Evolutionary conservation across 2,888 invertebrate species (phyloP).

Genomic region (Noctuana brunneofusca): DNA sequence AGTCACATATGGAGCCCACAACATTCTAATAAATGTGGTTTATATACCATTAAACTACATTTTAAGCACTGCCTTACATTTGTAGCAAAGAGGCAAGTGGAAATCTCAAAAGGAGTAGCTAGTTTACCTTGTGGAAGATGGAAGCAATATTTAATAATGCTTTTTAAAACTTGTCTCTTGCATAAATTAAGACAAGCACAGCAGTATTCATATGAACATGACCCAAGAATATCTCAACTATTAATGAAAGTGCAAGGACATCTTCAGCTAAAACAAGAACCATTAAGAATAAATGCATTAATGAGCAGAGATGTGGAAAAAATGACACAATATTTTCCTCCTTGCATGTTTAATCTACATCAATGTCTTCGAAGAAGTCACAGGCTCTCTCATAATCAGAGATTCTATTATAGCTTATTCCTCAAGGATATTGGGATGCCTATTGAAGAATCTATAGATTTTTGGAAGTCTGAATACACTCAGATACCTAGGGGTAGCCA

Average conservation of each 20-base stretch:
- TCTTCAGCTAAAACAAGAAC: conserved; percentile 18
- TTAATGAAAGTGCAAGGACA: conserved; percentile 50
- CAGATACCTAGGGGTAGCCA: conserved; percentile 69
- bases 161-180: conserved; percentile 73
- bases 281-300: conserved; percentile 44
- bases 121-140: conserved; percentile 81
- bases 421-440: conserved; percentile 88
- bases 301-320: conserved; percentile 67
- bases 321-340: conserved; percentile 77
- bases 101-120: conserved; percentile 77
- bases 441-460: conserved; percentile 83
- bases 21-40: conserved; percentile 53
- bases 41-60: conserved; percentile 67
- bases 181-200: conserved; percentile 55
- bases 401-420: conserved; percentile 86
- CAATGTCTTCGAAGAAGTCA: conserved; percentile 78
- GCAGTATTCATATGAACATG: conserved; percentile 52
- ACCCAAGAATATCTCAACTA: conserved; percentile 63
- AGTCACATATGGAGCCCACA: conserved; percentile 55
- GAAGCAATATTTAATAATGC: conserved; percentile 72
- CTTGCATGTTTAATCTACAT: conserved; percentile 86
- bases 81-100: conserved; percentile 77
- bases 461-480: conserved; percentile 86
- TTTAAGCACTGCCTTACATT: conserved; percentile 82
- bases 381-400: conserved; percentile 84